These are phyloP conservation scores for Lucinisca nassula DNA, from an alignment of 2,888 invertebrate species.

Conservation along the genomic window DNA sequence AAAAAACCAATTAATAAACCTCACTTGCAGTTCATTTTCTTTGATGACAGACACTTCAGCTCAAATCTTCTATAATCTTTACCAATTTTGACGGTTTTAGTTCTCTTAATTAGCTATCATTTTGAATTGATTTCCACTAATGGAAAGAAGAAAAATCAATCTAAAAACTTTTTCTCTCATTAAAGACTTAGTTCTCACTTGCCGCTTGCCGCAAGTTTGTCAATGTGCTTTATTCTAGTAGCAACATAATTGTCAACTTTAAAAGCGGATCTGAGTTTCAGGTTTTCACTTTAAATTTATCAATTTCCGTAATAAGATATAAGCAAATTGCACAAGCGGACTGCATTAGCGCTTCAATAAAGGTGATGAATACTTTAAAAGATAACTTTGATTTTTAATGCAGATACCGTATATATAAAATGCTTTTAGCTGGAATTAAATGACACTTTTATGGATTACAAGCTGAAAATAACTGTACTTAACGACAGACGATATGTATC, in stretches of 20 bases:
- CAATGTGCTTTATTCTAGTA: neutral
- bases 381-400: neutral
- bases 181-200: neutral
- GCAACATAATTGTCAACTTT: neutral
- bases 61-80: neutral
- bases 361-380: neutral
- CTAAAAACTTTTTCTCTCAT: neutral
- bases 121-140: slow-evolving; percentile 24
- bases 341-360: slow-evolving; percentile 13
- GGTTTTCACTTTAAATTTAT: neutral
- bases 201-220: neutral
- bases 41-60: neutral
- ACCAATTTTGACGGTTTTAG: slow-evolving; percentile 5
- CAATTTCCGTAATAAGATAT: slow-evolving; percentile 13
- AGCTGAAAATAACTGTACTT: neutral
- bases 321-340: slow-evolving; percentile 11
- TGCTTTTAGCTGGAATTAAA: neutral
- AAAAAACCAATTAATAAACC: too few relatives aligned
- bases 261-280: neutral
- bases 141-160: slow-evolving; percentile 12
- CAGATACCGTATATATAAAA: neutral
- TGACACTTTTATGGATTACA: neutral
- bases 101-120: slow-evolving; percentile 25
- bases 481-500: neutral
- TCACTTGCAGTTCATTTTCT: neutral